Evolutionary conservation across 1,140 invertebrate species (phyloP).

Genomic region (Lasioglossum albipes): DNA sequence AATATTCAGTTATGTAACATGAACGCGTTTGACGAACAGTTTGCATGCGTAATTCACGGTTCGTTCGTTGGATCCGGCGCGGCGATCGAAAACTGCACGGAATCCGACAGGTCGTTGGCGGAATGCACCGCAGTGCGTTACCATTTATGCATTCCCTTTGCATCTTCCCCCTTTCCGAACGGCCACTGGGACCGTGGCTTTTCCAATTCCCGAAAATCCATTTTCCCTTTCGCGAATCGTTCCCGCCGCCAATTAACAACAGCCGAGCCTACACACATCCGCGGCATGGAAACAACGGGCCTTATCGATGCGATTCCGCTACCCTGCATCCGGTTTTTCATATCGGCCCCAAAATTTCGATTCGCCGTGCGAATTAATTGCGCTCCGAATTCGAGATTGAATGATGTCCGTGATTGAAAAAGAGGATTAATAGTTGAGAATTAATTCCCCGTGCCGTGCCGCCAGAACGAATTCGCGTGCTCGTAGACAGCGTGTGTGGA

Average conservation of each 20-base stretch:
- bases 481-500: no score
- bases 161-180: not conserved
- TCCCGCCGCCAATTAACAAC: not conserved
- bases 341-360: not conserved
- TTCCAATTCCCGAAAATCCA: not conserved
- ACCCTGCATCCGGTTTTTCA: not conserved
- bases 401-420: constrained; percentile 4
- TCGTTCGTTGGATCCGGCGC: not conserved
- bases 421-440: constrained; percentile 11
- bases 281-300: not conserved
- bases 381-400: constrained; percentile 36
- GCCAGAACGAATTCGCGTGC: constrained; percentile 30
- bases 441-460: no score
- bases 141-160: not conserved
- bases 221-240: not conserved
- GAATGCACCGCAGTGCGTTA: not conserved
- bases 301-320: not conserved
- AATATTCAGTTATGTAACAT: constrained; percentile 18
- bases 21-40: not conserved
- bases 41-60: constrained; percentile 8
- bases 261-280: not conserved
- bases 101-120: not conserved
- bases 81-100: not conserved
- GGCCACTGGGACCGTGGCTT: not conserved
- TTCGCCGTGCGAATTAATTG: constrained; percentile 21